phyloP scores from a whole-genome alignment of 2,113 vertebrate species.

The Ictidomys tridecemlineatus region DNA sequence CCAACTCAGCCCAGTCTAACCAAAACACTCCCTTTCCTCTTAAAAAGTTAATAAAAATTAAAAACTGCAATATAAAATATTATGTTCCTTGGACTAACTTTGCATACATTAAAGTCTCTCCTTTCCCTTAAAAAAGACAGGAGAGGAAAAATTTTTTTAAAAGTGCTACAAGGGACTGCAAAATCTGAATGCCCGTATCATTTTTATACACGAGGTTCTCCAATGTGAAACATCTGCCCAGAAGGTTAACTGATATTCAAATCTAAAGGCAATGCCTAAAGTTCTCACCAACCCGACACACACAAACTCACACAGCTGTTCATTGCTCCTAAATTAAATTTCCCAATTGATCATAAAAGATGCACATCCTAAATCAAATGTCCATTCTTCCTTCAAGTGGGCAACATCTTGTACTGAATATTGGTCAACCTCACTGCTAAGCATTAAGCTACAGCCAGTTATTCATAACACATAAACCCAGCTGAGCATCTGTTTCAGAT shows the following conservation, averaged over 20 bases:
- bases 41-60: conserved; percentile 44
- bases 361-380: not conserved
- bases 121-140: not conserved
- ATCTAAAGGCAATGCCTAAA: conserved; percentile 48
- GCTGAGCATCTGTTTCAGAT: not conserved
- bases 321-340: conserved; percentile 1
- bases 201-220: not conserved
- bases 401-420: not conserved
- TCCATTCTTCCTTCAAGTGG: not conserved
- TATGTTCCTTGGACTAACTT: not conserved
- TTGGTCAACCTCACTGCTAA: not conserved
- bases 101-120: conserved; percentile 19
- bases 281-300: not conserved
- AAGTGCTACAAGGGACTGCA: not conserved
- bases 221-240: not conserved
- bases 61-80: conserved; percentile 13
- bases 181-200: not conserved
- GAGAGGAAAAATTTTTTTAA: not conserved
- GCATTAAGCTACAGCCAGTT: not conserved
- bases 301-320: not conserved
- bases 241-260: not conserved
- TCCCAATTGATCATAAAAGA: conserved; percentile 19
- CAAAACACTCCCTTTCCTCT: conserved; percentile 45
- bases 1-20: not conserved
- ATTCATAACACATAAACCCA: not conserved